Conservation (phyloP, 1,140 invertebrate genomes). For the Aphaenogaster floridana region DNA sequence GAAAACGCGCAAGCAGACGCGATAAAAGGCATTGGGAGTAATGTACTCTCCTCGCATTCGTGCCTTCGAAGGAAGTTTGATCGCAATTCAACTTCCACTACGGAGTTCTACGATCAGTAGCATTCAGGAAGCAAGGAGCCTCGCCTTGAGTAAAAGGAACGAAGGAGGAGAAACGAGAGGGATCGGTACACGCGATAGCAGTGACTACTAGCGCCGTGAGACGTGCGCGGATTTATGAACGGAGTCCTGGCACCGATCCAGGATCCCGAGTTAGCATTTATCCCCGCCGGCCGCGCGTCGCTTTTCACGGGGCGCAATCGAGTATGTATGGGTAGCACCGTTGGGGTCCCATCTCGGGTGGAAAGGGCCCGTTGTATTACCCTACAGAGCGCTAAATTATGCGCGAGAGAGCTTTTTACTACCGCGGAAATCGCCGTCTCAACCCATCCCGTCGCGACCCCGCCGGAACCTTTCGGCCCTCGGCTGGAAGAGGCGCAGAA, state of each 20-base stretch:
- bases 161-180: constrained; percentile 62
- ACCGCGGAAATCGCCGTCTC: constrained; percentile 78
- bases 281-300: constrained; percentile 68
- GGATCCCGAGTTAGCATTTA: constrained; percentile 82
- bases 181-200: constrained; percentile 75
- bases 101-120: constrained; percentile 13
- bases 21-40: constrained; percentile 40
- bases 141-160: constrained; percentile 8
- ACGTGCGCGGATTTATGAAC: constrained; percentile 85
- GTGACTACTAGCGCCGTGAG: constrained; percentile 75
- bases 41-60: constrained; percentile 23
- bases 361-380: constrained; percentile 76
- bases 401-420: constrained; percentile 82
- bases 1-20: background rate
- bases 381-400: constrained; percentile 84
- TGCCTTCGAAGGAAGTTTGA: constrained; percentile 49
- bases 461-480: constrained; percentile 53
- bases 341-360: constrained; percentile 12
- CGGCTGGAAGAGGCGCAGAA: constrained; percentile 31
- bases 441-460: constrained; percentile 50
- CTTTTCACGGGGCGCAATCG: constrained; percentile 78
- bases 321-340: constrained; percentile 70
- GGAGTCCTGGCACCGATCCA: constrained; percentile 83
- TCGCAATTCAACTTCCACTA: constrained; percentile 47
- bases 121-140: constrained; percentile 22